phyloP scores from a whole-genome alignment of 2,113 vertebrate genomes.

The Diglossa brunneiventris region DNA sequence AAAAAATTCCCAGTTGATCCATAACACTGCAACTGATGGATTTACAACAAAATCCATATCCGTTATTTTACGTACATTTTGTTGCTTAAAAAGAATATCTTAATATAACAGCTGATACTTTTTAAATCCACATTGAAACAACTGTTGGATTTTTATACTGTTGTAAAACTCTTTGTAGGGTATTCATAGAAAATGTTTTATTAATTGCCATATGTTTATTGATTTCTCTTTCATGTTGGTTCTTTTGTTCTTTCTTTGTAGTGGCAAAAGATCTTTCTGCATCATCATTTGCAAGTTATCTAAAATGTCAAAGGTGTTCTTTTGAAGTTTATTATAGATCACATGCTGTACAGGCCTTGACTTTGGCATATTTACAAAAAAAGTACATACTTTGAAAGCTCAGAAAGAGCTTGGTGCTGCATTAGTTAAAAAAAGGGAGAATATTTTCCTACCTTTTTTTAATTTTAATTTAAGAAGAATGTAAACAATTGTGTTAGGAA shows the following conservation, averaged over 20 bases:
- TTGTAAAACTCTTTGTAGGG: slow-evolving; percentile 91
- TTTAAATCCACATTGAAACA: slow-evolving; percentile 84
- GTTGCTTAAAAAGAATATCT: slow-evolving; percentile 75
- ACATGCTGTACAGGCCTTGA: slow-evolving; percentile 86
- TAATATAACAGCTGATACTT: slow-evolving; percentile 83
- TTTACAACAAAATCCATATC: slow-evolving; percentile 76
- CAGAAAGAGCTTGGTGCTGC: slow-evolving; percentile 65
- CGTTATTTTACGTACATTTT: slow-evolving; percentile 74
- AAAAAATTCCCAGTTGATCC: slow-evolving; percentile 33
- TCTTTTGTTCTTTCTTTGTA: slow-evolving; percentile 99
- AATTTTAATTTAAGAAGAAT: slow-evolving; percentile 45
- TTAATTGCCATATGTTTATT: slow-evolving; percentile 99
- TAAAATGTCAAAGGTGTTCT: slow-evolving; percentile 98
- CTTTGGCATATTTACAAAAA: slow-evolving; percentile 81
- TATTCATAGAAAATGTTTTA: slow-evolving; percentile 98
- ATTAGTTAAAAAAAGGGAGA: slow-evolving; percentile 72
- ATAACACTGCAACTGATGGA: slow-evolving; percentile 66
- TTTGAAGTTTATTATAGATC: slow-evolving; percentile 95
- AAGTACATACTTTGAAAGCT: slow-evolving; percentile 73
- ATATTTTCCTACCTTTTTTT: neutral
- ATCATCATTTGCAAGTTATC: slow-evolving; percentile 98
- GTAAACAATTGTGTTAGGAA: slow-evolving; percentile 46
- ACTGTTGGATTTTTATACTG: slow-evolving; percentile 85
- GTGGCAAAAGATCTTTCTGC: slow-evolving; percentile 98
- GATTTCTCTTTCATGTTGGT: slow-evolving; percentile 99